These are phyloP conservation scores for Avahi laniger DNA, from an alignment of 2,797 vertebrate species.

Conservation along the genomic window DNA sequence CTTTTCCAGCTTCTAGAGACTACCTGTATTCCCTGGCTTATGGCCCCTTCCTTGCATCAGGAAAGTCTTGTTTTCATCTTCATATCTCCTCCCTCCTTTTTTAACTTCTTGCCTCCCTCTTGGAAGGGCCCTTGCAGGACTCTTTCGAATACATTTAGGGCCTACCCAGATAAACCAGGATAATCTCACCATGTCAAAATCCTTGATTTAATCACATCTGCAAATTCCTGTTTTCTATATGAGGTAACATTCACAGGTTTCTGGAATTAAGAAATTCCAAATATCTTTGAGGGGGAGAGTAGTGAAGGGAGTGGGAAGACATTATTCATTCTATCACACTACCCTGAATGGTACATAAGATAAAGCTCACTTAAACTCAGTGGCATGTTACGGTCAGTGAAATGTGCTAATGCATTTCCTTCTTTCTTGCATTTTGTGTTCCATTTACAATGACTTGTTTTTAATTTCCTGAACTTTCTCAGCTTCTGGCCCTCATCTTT, in stretches of 20 bases:
- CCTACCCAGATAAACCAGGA: neutral
- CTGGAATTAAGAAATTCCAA: neutral
- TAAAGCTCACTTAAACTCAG: neutral
- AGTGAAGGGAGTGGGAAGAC: fast-evolving
- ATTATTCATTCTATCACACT: neutral
- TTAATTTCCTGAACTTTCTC: neutral
- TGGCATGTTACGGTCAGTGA: neutral
- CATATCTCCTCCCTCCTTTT: neutral
- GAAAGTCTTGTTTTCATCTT: neutral
- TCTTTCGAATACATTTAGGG: neutral
- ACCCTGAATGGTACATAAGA: neutral
- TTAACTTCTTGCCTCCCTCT: neutral
- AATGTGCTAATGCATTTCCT: neutral
- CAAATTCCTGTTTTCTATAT: neutral
- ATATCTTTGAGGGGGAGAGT: neutral
- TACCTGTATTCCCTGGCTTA: neutral
- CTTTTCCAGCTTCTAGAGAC: neutral
- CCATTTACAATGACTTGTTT: neutral
- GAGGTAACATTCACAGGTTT: neutral
- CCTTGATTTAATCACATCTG: neutral
- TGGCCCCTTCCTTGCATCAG: neutral
- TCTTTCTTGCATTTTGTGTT: neutral
- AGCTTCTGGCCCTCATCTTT: neutral
- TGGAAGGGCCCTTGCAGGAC: neutral
- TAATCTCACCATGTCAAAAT: neutral